Evolutionary conservation across 2,797 vertebrate genomes (phyloP), one percentile per base, ranked within the genome.

Genomic region (Melanotaenia nigrans): DNA sequence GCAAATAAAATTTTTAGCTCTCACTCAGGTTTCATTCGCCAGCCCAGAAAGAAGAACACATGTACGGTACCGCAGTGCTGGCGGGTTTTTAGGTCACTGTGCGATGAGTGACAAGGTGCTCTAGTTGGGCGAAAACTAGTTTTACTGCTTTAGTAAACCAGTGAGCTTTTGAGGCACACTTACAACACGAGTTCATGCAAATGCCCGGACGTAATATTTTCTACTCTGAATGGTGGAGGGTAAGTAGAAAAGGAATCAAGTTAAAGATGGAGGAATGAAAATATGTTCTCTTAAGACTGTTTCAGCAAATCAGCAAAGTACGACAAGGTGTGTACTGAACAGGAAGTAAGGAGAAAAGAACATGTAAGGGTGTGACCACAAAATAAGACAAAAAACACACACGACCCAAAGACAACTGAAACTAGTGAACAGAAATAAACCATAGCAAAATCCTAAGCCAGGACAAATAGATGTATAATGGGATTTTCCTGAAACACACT

Each of bases 81-180:
- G 40, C 36, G 47, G 73, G 30, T 80, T 75, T 85, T 79, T 73
- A 83, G 82, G 88, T 86, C 75, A 84, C 30, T 72, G 78, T 83
- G 77, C 73, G 68, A 75, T 68, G 59, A 75, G 59, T 70, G 65
- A 64, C 71, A 70, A 76, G 64, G 14, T 66, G 70, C 51, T 78
- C 71, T 20, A 74, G 63, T 81, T 80, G 28, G 40, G 45, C 24
- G 56, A 61, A 78, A 75, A 81, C 45, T 78, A 75, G 61, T 65
- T 71, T 57, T 61, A 65, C 55, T 67, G 49, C 72, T 74, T 61
- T 65, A 45, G 61, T 60, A 25, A 73, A 58, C 47, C 25, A 0
- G 11, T 54, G 18, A 55, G 62, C 65, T 77, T 84, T 72, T 78
- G 51, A 74, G 35, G 69, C 69, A 78, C 16, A 54, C 56, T 63